Base-by-base conservation (phyloP, 2,113 vertebrate species). In the Heterotis niloticus region DNA sequence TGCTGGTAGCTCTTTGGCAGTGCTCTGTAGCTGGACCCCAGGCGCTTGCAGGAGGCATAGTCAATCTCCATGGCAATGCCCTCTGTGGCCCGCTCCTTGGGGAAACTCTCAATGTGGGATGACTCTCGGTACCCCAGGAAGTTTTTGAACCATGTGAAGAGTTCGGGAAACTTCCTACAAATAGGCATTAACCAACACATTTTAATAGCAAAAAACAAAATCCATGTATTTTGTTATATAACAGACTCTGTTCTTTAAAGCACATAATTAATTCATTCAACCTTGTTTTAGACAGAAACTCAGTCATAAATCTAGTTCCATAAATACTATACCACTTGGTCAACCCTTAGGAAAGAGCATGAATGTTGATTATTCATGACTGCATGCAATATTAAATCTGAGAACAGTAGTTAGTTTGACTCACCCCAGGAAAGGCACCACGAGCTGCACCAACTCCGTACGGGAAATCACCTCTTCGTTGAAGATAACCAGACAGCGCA, bases 31-130 rank as follows among this genome's bases (percentile, higher is more conserved):
- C 98, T 99, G 78, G 96, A 98, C 81, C 98, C 98, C 79, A 99
- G 87, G 78, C 96, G 93, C 88, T 99, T 99, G 87, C 98, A 99
- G 79, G 98, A 98, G 54, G 96, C 94, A 13, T 99, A 99, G 88
- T 99, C 98, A 56, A 99, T 99, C 87, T 99, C 97, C 98, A 99
- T 99, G 83, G 97, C 98, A 75, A 99, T 99, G 69, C 95, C 98
- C 87, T 99, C 98, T 0, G 96, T 98, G 10, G 96, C 95, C 51
- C 98, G 91, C 78, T 99, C 97, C 87, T 99, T 99, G 0, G 97
- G 98, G 83, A 96, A 96, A 0, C 92, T 94, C 91, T 98, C 96
- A 77, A 96, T 86, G 71, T 98, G 96, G 81, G 95, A 93, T 69
- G 95, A 98, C 78, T 99, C 98, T 82, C 96, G 94, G 89, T 99